These are phyloP conservation scores for Pangasius macronema DNA, from an alignment of 2,797 vertebrate species.

Conservation along the genomic window DNA sequence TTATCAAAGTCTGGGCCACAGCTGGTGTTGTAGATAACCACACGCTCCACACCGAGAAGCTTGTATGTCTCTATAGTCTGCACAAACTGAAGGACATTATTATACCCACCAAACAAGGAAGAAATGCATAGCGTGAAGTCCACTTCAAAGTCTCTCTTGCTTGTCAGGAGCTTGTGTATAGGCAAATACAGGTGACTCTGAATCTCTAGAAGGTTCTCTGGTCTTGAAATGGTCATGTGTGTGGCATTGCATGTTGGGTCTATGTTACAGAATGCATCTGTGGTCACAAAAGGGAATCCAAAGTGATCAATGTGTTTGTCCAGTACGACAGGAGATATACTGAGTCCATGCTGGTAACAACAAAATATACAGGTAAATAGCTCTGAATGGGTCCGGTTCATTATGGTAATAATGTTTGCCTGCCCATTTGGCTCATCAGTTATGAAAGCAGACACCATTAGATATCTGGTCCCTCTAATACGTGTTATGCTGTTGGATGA, in stretches of 20 bases:
- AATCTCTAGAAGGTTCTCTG: fast-evolving
- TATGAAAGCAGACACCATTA: constrained; percentile 66
- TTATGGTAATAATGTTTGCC: constrained; percentile 66
- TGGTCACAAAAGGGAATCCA: constrained; percentile 65
- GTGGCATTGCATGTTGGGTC: constrained; percentile 49
- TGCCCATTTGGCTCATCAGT: constrained; percentile 53
- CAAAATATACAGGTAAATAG: constrained; percentile 64
- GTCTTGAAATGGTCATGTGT: constrained; percentile 52
- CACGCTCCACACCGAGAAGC: constrained; percentile 64
- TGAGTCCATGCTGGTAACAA: constrained; percentile 27
- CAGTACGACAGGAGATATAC: constrained; percentile 36
- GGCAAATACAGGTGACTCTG: constrained; percentile 51
- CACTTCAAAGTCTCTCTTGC: constrained; percentile 35
- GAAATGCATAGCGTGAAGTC: constrained; percentile 70
- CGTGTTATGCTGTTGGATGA: constrained; percentile 56
- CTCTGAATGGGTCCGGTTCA: constrained; percentile 56
- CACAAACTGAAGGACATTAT: constrained; percentile 71
- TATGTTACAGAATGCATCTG: constrained; percentile 66
- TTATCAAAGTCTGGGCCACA: constrained; percentile 57
- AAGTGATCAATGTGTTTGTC: constrained; percentile 56
- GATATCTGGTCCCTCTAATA: constrained; percentile 57
- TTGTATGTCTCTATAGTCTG: constrained; percentile 73
- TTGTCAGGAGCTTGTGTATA: constrained; percentile 51
- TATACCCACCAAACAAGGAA: constrained; percentile 63
- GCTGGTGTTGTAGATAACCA: constrained; percentile 71